phyloP scores from a whole-genome alignment of 2,888 invertebrate genomes.

The Alloplasta piceator region DNA sequence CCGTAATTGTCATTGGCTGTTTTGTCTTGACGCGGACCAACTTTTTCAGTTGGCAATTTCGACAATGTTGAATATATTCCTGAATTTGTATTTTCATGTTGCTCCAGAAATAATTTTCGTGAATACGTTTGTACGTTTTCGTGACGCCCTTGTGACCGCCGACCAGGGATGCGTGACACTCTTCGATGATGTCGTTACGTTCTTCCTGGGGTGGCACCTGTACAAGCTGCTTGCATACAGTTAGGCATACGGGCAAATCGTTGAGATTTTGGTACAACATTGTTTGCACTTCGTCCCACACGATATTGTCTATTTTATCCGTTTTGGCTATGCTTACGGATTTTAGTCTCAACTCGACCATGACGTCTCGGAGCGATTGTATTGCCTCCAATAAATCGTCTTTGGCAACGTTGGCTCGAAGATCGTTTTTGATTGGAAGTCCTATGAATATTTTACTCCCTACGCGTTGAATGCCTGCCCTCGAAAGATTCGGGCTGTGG shows the following conservation, averaged over 20 bases:
- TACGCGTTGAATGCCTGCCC: background rate
- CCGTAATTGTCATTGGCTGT: too few species aligned
- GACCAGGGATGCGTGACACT: constrained; percentile 24
- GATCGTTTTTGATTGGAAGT: too few species aligned
- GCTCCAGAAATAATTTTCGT: constrained; percentile 39
- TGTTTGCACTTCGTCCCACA: constrained; percentile 1
- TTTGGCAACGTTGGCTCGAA: background rate
- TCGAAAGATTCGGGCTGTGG: background rate
- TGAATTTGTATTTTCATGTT: constrained; percentile 43
- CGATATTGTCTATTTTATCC: background rate
- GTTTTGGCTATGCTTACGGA: constrained; percentile 20
- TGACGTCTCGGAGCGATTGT: background rate
- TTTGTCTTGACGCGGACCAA: too few species aligned
- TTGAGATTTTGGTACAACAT: background rate
- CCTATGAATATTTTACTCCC: background rate
- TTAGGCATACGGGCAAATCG: background rate
- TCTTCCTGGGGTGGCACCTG: background rate
- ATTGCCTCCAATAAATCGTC: background rate
- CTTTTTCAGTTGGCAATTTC: too few species aligned
- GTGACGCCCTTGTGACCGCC: too few species aligned
- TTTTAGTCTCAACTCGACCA: background rate
- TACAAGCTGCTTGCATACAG: background rate
- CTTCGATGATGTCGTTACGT: constrained; percentile 5
- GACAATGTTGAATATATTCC: constrained; percentile 32
- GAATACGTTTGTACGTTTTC: constrained; percentile 40